Base-by-base conservation (phyloP, 1,140 invertebrate species). In the Helicoverpa zea region DNA sequence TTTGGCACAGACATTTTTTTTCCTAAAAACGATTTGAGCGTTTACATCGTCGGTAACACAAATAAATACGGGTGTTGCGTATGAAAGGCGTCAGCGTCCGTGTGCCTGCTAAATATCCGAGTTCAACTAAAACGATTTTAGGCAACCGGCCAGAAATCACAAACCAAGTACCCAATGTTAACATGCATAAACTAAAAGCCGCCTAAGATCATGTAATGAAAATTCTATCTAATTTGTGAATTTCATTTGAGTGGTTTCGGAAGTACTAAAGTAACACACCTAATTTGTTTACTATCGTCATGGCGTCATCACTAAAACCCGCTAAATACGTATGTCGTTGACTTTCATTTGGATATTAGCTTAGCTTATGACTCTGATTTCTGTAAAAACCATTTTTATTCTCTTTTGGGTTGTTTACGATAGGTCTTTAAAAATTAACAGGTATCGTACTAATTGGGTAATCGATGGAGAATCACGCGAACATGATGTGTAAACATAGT, bases 91-190 rank as follows among this genome's bases (percentile, higher is more conserved):
- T 70, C 66, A 70, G 66, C 47, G 49, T 29, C 66, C 23, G 49
- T 23, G 18, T 29, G 47, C 18, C 64, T 68, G 10, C 47, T 49
- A 30, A 51, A 68, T 51, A 29, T 51, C 66, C 3, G 49, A 51
- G 23, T 29, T 70, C 51, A 54, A 70, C 66, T 70, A 70, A 70
- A 52, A 70, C 66, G 35, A 30, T 70, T 52, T 70, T 70, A 11
- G 66, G 66, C 66, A 70, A 7, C 49, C 2, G 12, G 66, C 66
- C 66, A 70, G 18, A 54, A 66, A 70, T 54, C 49, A n/a, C 66
- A 51, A 70, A 54, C 47, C 43, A 49, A 18, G 66, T 70, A 43
- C 35, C 9, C 5, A 54, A 52, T 70, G 66, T 52, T 9, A 52
- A 70, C 12, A 52, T 49, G 49, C 49, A 52, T 49, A 66, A 66